A percentile compares a stretch with the other conserved stretches of the same genome.
Evolutionary conservation across 2,113 vertebrate species (phyloP).

Genomic region (Manacus vitellinus): DNA sequence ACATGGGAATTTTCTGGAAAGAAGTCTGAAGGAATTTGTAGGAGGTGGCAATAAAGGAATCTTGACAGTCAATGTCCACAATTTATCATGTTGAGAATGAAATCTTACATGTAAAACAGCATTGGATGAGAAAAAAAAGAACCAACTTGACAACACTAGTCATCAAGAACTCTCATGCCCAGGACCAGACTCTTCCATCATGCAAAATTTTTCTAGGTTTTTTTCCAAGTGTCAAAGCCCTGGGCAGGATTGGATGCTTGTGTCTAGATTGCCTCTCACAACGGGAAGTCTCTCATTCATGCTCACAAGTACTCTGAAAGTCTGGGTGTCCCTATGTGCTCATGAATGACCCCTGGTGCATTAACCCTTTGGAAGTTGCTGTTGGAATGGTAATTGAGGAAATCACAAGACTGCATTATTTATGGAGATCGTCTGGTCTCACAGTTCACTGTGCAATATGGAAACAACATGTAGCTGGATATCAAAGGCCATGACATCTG

Average conservation of each 20-base stretch:
- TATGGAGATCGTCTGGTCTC: constrained; percentile 54
- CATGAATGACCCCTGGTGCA: background rate
- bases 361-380: background rate
- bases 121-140: background rate
- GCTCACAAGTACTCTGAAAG: background rate
- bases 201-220: background rate
- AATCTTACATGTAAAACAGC: background rate
- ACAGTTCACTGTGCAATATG: constrained; percentile 36
- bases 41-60: background rate
- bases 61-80: background rate
- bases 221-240: background rate
- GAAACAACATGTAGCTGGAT: constrained; percentile 47
- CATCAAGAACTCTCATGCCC: background rate
- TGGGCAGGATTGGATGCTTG: background rate
- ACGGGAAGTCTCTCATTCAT: background rate
- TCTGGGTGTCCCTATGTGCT: background rate
- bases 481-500: constrained; percentile 54
- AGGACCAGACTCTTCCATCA: background rate
- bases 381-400: background rate
- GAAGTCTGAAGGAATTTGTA: background rate
- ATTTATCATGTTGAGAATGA: background rate
- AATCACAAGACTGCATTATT: constrained; percentile 25
- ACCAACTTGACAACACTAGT: background rate
- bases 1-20: background rate
- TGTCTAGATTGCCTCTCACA: background rate